Base-by-base conservation (phyloP, 92 coral and sea anemone species). In the Porites divaricata region DNA sequence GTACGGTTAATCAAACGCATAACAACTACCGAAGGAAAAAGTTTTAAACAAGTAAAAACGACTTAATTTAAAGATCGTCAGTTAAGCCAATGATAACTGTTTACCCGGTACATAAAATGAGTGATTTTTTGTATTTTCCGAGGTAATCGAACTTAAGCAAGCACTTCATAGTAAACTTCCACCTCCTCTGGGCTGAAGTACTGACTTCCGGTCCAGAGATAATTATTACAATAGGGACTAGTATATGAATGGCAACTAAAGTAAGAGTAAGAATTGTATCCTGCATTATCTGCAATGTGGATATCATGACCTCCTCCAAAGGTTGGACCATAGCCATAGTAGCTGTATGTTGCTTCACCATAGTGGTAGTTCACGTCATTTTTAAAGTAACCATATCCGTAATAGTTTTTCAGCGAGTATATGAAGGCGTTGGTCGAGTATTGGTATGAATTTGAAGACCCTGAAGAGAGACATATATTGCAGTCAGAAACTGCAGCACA, bases 361-460 rank as follows among this genome's bases (percentile, higher is more conserved):
- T 21, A 19, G 12, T 70, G 2, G 16, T 0, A 0, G 24, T 35
- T 57, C 0, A 69, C 23, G 12, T 58, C 49, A 1, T 28, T 69
- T 41, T 81, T 81, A 41, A 81, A 69, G 28, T 69, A 70, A 1
- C 77, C 77, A 13, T 81, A 81, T 69, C 85, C 85, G 5, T 41
- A 28, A 22, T 70, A 45, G 52, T 81, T 81, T 56, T 1, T 56
- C 21, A 81, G 69, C 0, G 85, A 81, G 19, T 1, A 81, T 19
- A 81, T 56, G 70, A 81, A 81, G 56, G 85, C 9, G 12, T 58
- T 68, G 1, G 76, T 28, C 19, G 85, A 57, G 68, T 57, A 56
- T 10, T 12, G 26, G 77, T 81, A 81, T 6, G 48, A 35, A 5
- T 1, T 48, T 28, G 2, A 0, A 20, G 77, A 70, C 68, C 85